A percentile compares a stretch with the other conserved stretches of the same genome.
These are phyloP conservation scores for Oeneis ivallda DNA, from an alignment of 2,888 invertebrate species.

Conservation along the genomic window DNA sequence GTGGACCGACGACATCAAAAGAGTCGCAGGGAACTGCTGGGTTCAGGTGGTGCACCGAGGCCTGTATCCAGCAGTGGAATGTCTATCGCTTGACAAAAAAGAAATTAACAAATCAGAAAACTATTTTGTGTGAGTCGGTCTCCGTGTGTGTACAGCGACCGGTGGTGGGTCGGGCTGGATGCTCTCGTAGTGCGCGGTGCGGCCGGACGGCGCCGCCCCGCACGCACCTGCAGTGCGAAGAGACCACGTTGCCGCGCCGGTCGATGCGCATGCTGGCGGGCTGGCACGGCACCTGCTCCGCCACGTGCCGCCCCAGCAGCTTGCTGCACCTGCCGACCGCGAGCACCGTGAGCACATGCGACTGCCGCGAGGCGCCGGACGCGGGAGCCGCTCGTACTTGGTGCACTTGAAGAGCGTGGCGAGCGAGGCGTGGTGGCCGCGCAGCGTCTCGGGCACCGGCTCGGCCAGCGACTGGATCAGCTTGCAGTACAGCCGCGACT, in stretches of 20 bases:
- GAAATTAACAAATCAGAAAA: too few species aligned
- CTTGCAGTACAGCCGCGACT: slow-evolving; percentile 91
- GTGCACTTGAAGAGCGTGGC: slow-evolving; percentile 89
- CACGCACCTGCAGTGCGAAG: slow-evolving; percentile 85
- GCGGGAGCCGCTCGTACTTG: slow-evolving; percentile 56
- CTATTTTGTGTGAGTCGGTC: too few species aligned
- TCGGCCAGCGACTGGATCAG: slow-evolving; percentile 89
- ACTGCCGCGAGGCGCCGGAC: background rate
- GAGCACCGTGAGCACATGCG: background rate
- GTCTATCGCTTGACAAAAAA: too few species aligned
- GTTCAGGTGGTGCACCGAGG: too few species aligned
- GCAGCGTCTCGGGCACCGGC: slow-evolving; percentile 86
- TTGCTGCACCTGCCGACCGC: slow-evolving; percentile 83
- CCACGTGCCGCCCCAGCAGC: slow-evolving; percentile 86
- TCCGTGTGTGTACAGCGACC: too few species aligned
- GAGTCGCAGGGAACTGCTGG: too few species aligned
- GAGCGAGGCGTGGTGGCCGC: slow-evolving; percentile 91
- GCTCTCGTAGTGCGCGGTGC: too few species aligned
- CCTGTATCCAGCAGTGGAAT: too few species aligned
- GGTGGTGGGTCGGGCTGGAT: too few species aligned
- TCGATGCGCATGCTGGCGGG: slow-evolving; percentile 88
- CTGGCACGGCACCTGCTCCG: slow-evolving; percentile 87
- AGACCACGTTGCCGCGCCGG: slow-evolving; percentile 86
- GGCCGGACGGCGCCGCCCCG: too few species aligned
- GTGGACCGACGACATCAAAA: too few species aligned